phyloP scores from a whole-genome alignment of 2,888 invertebrate species.

The Scrobipalpa costella region DNA sequence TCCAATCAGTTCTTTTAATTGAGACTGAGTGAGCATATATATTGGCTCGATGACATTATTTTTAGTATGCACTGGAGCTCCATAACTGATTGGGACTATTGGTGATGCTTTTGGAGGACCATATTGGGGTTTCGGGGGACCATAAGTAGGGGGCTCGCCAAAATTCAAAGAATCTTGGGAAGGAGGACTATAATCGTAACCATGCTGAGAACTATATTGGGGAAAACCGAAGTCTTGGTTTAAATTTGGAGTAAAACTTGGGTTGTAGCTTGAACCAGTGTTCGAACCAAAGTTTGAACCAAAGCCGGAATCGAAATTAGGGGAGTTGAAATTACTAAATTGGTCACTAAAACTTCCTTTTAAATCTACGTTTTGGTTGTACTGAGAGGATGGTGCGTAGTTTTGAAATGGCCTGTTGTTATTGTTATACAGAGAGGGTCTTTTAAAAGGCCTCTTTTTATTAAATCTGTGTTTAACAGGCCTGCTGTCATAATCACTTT shows the following conservation, averaged over 20 bases:
- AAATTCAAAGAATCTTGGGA: constrained; percentile 5
- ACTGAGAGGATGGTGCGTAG: constrained; percentile 42
- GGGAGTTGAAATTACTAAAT: constrained; percentile 41
- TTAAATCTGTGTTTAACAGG: constrained; percentile 29
- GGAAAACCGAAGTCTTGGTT: constrained; percentile 32
- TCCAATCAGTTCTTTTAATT: constrained; percentile 62
- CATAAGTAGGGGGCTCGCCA: constrained; percentile 25
- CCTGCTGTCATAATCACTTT: constrained; percentile 46
- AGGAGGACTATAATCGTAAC: constrained; percentile 31
- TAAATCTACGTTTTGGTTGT: constrained; percentile 40
- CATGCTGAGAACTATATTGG: constrained; percentile 31
- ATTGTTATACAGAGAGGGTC: constrained; percentile 31
- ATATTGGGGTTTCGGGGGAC: constrained; percentile 30
- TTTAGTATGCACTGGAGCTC: constrained; percentile 1
- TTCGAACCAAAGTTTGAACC: not conserved
- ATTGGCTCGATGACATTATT: constrained; percentile 57
- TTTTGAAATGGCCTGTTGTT: constrained; percentile 32
- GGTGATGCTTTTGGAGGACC: constrained; percentile 23
- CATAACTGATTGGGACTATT: constrained; percentile 26
- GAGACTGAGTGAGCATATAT: constrained; percentile 66
- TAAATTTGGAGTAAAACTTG: constrained; percentile 14
- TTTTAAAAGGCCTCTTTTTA: constrained; percentile 20
- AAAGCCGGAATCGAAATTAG: constrained; percentile 21
- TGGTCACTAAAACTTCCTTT: constrained; percentile 43
- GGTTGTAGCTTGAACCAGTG: not conserved